Evolutionary conservation across 2,797 vertebrate genomes (phyloP).

Genomic region (Triplophysa yarkandensis): DNA sequence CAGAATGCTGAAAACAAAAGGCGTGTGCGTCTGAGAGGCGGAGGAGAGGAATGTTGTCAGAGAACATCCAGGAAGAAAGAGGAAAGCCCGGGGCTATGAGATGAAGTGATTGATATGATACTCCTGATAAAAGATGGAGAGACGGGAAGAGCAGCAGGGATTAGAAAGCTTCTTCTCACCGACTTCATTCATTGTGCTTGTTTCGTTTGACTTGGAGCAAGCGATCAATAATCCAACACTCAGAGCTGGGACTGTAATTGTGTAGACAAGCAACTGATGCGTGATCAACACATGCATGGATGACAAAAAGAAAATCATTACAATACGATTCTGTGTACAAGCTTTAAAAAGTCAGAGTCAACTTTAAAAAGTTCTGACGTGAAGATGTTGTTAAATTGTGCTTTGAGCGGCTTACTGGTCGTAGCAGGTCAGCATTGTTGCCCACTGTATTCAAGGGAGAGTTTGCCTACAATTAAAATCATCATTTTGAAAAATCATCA

Average conservation of each 20-base stretch:
- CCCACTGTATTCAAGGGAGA: no score
- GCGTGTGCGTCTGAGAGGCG: not conserved
- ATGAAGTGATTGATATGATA: constrained; percentile 37
- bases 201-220: constrained; percentile 58
- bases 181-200: constrained; percentile 39
- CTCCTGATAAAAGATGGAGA: constrained; percentile 22
- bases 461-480: no score
- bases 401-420: not conserved
- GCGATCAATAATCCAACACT: constrained; percentile 58
- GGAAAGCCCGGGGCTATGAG: constrained; percentile 22
- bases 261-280: constrained; percentile 48
- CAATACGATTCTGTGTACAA: not conserved
- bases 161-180: not conserved
- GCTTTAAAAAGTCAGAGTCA: not conserved
- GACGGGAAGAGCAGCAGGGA: not conserved
- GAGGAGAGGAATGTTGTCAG: not conserved
- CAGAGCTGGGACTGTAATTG: constrained; percentile 44
- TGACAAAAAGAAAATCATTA: constrained; percentile 5
- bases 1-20: constrained; percentile 38
- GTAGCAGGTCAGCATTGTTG: not conserved
- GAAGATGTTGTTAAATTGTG: not conserved
- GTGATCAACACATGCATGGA: not conserved
- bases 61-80: constrained; percentile 1
- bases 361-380: not conserved
- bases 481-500: no score